phyloP scores from a whole-genome alignment of 2,113 vertebrate genomes.

The Pavo muticus region DNA sequence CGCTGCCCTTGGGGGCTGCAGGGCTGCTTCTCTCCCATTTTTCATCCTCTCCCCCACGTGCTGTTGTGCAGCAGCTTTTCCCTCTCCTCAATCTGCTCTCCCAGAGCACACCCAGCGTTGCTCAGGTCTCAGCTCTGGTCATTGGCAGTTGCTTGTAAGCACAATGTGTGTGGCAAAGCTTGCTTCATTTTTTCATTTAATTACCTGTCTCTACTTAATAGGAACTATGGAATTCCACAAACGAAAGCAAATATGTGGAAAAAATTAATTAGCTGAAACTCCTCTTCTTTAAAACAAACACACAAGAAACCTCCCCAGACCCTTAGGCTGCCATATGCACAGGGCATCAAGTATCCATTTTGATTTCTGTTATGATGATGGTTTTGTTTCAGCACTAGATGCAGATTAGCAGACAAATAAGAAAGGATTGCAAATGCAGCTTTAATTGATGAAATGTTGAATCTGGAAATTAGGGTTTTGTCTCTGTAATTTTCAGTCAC shows the following conservation, averaged over 20 bases:
- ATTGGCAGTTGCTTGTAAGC: background rate
- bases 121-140: too few relatives aligned
- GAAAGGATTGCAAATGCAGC: constrained; percentile 21
- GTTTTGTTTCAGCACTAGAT: constrained; percentile 34
- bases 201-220: constrained; percentile 16
- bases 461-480: constrained; percentile 51
- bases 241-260: constrained; percentile 25
- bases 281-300: background rate
- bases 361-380: constrained; percentile 26
- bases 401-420: constrained; percentile 36
- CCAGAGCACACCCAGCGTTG: too few relatives aligned
- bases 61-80: too few relatives aligned
- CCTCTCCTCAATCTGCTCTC: too few relatives aligned
- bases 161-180: background rate
- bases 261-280: constrained; percentile 48
- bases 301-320: background rate
- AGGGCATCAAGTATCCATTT: constrained; percentile 2
- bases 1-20: too few relatives aligned
- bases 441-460: constrained; percentile 60
- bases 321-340: constrained; percentile 12
- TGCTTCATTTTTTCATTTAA: constrained; percentile 25
- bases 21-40: too few relatives aligned
- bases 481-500: constrained; percentile 33
- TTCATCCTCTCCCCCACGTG: too few relatives aligned
- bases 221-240: constrained; percentile 18